Conservation (phyloP, 2,797 vertebrate genomes). For the Crocidura indochinensis region DNA sequence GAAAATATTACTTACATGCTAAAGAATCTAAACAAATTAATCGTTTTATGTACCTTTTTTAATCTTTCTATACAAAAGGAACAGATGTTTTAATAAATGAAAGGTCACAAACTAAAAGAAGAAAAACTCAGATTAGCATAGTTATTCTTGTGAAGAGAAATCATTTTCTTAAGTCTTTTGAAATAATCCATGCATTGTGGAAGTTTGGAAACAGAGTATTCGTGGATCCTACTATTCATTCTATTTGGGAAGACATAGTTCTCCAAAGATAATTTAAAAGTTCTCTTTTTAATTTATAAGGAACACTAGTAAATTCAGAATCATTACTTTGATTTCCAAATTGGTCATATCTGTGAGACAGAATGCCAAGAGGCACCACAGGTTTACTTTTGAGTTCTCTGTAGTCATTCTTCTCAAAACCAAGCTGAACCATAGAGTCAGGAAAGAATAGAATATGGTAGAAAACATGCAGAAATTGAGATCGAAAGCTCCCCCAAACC, state of each 20-base stretch:
- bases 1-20: no score
- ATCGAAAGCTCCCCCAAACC: background rate
- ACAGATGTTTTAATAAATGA: background rate
- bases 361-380: background rate
- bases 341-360: background rate
- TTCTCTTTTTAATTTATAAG: constrained; percentile 28
- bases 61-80: background rate
- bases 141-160: constrained; percentile 30
- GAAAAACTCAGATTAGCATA: constrained; percentile 15
- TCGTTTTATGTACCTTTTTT: background rate
- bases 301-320: background rate
- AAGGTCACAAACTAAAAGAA: background rate
- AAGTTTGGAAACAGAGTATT: background rate
- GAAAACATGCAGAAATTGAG: constrained; percentile 19
- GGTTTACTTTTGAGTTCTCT: background rate
- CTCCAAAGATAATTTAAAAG: no score
- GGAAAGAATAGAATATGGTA: background rate
- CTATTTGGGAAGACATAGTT: background rate
- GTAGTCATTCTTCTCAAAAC: background rate
- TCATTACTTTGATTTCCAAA: background rate
- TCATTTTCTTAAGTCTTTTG: background rate
- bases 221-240: background rate
- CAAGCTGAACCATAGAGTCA: background rate
- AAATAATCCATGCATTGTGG: background rate
- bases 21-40: constrained; percentile 39